Percentiles rank a stretch among this genome's conserved stretches.
Evolutionary conservation across 1,140 invertebrate species (phyloP).

Genomic region (Riptortus pedestris): DNA sequence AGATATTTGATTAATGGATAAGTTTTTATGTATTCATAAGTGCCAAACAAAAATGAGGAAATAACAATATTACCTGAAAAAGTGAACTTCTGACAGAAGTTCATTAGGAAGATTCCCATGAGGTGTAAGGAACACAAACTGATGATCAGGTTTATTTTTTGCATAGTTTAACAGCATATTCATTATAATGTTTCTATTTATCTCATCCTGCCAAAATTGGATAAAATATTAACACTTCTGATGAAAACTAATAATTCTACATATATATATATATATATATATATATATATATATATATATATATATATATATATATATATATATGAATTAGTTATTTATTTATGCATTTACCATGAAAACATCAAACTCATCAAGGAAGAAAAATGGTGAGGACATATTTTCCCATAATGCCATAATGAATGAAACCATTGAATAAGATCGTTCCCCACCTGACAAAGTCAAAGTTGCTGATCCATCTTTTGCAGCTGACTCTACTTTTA

Average conservation of each 20-base stretch:
- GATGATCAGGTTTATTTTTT: constrained; percentile 44
- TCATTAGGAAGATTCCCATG: constrained; percentile 7
- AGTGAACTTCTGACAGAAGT: background rate
- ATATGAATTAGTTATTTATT: no score
- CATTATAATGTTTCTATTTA: constrained; percentile 58
- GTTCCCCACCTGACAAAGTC: constrained; percentile 85
- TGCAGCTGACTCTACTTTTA: constrained; percentile 41
- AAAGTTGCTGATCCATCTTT: constrained; percentile 41
- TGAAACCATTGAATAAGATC: constrained; percentile 87
- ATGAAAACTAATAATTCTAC: no score
- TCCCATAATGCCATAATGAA: constrained; percentile 92
- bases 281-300: no score
- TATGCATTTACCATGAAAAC: constrained; percentile 90
- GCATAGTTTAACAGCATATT: constrained; percentile 56
- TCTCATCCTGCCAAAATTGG: constrained; percentile 52
- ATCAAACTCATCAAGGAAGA: constrained; percentile 95
- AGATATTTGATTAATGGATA: no score
- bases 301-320: no score
- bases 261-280: no score
- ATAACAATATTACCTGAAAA: constrained; percentile 6
- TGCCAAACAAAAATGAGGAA: no score
- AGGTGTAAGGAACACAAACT: constrained; percentile 68
- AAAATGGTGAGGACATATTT: constrained; percentile 79
- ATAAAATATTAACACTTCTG: no score
- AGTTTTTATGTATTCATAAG: no score